A percentile compares a stretch with the other conserved stretches of the same genome.
These are phyloP conservation scores for Plebejus anna DNA, from an alignment of 2,888 invertebrate species.

Conservation along the genomic window DNA sequence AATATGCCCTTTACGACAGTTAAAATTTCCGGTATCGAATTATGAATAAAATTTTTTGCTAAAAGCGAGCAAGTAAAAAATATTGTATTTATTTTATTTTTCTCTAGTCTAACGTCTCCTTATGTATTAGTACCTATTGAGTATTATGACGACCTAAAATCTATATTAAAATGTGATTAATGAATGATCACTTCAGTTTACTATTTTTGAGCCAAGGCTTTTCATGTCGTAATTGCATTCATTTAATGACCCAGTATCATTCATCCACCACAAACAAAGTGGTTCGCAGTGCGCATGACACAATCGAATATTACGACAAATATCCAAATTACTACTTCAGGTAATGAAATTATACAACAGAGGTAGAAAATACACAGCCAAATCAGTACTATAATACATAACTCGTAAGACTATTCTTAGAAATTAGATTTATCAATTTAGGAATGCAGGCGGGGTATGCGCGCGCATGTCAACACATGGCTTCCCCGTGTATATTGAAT, in stretches of 20 bases:
- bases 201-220: neutral
- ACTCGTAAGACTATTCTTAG: slow-evolving; percentile 59
- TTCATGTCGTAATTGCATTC: neutral
- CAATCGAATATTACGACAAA: slow-evolving; percentile 34
- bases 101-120: no score
- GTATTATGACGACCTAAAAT: no score
- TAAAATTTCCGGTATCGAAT: no score
- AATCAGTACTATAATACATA: slow-evolving; percentile 40
- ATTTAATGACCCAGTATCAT: slow-evolving; percentile 23
- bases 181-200: neutral
- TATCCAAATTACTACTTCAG: slow-evolving; percentile 3
- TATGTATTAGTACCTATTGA: no score
- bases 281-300: slow-evolving; percentile 38
- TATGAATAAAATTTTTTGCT: no score
- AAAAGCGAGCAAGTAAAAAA: no score
- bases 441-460: slow-evolving; percentile 63
- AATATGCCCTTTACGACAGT: no score
- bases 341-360: slow-evolving; percentile 35
- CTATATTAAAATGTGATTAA: no score
- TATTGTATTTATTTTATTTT: no score
- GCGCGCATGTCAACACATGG: slow-evolving; percentile 64
- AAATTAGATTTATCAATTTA: slow-evolving; percentile 56
- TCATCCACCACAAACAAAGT: slow-evolving; percentile 27
- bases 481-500: slow-evolving; percentile 44
- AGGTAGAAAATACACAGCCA: slow-evolving; percentile 44